phyloP scores from a whole-genome alignment of 2,113 vertebrate species.

The Labrus mixtus region DNA sequence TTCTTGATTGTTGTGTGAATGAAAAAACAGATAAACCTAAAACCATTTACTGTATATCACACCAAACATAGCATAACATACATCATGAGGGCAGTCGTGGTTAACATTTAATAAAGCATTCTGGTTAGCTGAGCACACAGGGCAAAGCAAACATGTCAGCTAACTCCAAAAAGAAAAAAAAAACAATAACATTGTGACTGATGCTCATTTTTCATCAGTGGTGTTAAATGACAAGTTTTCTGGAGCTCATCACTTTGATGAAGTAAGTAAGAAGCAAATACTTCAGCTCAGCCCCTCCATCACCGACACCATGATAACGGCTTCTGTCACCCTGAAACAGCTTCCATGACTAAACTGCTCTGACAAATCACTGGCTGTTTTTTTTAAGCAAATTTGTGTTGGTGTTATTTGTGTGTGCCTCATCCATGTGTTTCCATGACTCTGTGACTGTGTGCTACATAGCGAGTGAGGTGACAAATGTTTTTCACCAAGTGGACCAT shows the following conservation, averaged over 20 bases:
- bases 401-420: background rate
- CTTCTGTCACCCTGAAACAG: slow-evolving; percentile 20
- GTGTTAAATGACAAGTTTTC: slow-evolving; percentile 30
- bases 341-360: slow-evolving; percentile 32
- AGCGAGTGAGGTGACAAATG: slow-evolving; percentile 37
- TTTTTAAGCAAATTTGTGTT: background rate
- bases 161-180: slow-evolving; percentile 11
- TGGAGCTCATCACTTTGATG: slow-evolving; percentile 57
- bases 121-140: background rate
- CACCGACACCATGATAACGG: slow-evolving; percentile 51
- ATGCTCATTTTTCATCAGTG: slow-evolving; percentile 36
- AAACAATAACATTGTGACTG: slow-evolving; percentile 5
- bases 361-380: slow-evolving; percentile 21
- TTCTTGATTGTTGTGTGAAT: background rate
- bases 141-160: slow-evolving; percentile 1
- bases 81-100: slow-evolving; percentile 1
- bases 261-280: slow-evolving; percentile 53
- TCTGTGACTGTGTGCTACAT: slow-evolving; percentile 8
- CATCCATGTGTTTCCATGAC: slow-evolving; percentile 12
- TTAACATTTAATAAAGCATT: background rate
- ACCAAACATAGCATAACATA: background rate
- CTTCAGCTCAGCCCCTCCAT: slow-evolving; percentile 52
- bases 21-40: background rate
- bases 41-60: background rate
- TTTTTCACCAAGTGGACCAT: slow-evolving; percentile 45